Conservation (phyloP, 2,113 vertebrate genomes). For the Arenaria interpres region DNA sequence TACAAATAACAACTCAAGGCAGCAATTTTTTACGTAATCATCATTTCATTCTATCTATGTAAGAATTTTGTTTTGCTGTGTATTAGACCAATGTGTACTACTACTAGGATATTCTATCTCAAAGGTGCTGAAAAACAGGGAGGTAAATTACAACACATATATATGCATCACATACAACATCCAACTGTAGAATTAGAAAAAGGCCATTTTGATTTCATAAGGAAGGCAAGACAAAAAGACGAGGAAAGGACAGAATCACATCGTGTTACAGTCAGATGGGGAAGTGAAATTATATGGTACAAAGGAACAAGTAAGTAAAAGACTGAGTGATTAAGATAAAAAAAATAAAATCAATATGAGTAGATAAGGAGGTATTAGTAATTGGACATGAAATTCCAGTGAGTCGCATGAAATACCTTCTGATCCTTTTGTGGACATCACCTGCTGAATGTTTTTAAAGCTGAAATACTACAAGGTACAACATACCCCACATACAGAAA, state of each 20-base stretch:
- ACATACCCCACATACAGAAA: neutral
- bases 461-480: neutral
- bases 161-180: neutral
- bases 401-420: rapidly evolving
- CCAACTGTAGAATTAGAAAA: neutral
- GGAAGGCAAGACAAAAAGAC: neutral
- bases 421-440: neutral
- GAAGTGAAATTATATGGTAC: neutral
- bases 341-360: neutral
- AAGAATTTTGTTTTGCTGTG: neutral
- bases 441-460: neutral
- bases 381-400: neutral
- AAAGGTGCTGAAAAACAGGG: neutral
- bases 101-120: neutral
- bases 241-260: neutral
- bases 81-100: neutral
- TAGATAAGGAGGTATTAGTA: neutral
- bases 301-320: neutral
- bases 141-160: neutral
- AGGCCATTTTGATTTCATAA: neutral
- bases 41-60: neutral
- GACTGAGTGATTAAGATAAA: neutral
- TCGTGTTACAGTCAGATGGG: neutral
- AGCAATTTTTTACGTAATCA: neutral
- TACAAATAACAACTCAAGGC: neutral